Base-by-base conservation (phyloP, 2,113 vertebrate genomes). In the Chaetops frenatus region DNA sequence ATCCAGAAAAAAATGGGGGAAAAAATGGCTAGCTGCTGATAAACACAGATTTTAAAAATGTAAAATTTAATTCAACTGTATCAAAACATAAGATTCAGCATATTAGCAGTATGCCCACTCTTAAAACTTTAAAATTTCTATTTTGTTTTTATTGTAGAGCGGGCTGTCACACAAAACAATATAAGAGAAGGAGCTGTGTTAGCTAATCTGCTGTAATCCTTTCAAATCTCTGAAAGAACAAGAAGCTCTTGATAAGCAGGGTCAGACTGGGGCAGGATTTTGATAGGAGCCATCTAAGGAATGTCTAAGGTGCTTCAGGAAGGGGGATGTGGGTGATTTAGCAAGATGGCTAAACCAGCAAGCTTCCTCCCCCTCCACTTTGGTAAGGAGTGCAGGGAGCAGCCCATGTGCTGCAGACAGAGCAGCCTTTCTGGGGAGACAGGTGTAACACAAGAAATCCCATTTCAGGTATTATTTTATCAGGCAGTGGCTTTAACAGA, bases 241-340 rank as follows among this genome's bases (percentile, higher is more conserved):
- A 94, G 92, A 96, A 95, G 80, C 10, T 0, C 57, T 92, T 92
- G 96, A 96, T 96, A 97, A 96, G 67, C 82, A 92, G 80, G 95
- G 94, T 97, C 95, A 96, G 88, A 47, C 90, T 88, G 86, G 93
- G 94, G 91, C 93, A 92, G 92, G 76, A 95, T 95, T 95, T 95
- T 6, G 71, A 92, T 92, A 81, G 88, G 86, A 95, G 90, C 95
- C 93, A 95, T 94, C 92, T 95, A 53, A 96, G 88, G 95, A 97
- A 97, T 97, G 94, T 87, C 88, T 95, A 86, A 86, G 92, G 90
- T 97, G 86, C 88, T 96, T 88, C 82, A 95, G 93, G 88, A 96
- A 95, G 73, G 93, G 93, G 88, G 85, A 95, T 81, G 88, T 27
- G 69, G 25, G 47, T 56, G 76, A 93, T 90, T 96, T 93, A 91